A percentile compares a stretch with the other conserved stretches of the same genome.
Conservation (phyloP, 2,797 vertebrate genomes). For the Myotis planiceps region DNA sequence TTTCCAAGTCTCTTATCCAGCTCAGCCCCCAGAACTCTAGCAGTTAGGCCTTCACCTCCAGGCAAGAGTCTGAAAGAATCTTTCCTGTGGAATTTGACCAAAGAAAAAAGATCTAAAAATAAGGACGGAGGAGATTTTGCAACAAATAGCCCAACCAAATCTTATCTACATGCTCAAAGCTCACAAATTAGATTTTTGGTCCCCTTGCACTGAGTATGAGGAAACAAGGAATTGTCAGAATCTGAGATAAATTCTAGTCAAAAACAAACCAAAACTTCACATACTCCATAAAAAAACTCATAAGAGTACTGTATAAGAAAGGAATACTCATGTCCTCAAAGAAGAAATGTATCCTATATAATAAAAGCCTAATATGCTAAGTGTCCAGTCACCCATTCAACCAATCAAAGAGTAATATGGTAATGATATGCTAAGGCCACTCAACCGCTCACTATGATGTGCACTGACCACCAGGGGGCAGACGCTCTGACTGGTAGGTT, state of each 20-base stretch:
- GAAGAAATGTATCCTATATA: not conserved
- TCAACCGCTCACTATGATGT: no score
- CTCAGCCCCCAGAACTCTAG: not conserved
- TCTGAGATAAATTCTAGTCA: not conserved
- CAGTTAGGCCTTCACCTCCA: not conserved
- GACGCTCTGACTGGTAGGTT: no score
- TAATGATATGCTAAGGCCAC: no score
- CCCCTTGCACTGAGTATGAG: not conserved
- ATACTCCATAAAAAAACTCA: not conserved
- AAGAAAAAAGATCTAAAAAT: slow-evolving; percentile 53
- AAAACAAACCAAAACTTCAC: not conserved
- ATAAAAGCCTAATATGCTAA: no score
- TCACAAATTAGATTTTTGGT: not conserved
- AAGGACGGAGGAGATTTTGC: not conserved
- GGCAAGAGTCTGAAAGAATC: not conserved
- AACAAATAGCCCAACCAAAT: not conserved
- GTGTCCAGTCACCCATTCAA: no score
- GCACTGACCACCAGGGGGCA: no score
- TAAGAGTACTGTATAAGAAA: not conserved
- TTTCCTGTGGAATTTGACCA: slow-evolving; percentile 34
- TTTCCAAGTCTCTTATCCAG: not conserved
- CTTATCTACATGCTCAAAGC: not conserved
- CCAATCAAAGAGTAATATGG: no score
- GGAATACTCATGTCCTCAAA: not conserved
- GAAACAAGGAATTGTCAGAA: not conserved